These are phyloP conservation scores for Alosa sapidissima DNA, from an alignment of 2,797 vertebrate species.

Conservation along the genomic window DNA sequence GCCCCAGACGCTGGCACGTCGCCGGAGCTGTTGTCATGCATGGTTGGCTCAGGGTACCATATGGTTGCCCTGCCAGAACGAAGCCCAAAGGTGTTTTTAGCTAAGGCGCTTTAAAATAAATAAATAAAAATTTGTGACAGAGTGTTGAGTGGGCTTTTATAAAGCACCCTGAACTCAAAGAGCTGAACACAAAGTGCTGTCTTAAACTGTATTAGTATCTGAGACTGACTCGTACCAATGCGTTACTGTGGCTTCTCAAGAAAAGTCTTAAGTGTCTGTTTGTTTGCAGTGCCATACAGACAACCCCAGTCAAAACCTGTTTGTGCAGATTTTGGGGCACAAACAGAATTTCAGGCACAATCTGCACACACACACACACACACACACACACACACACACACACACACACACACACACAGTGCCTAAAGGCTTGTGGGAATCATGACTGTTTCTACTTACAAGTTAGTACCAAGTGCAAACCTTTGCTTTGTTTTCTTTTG, in stretches of 20 bases:
- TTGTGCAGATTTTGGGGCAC: background rate
- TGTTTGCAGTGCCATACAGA: background rate
- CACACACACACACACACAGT: background rate
- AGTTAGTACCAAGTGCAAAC: background rate
- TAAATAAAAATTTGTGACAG: background rate
- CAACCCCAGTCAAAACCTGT: background rate
- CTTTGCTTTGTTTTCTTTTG: background rate
- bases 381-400: background rate
- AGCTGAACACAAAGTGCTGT: background rate
- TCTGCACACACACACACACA: background rate
- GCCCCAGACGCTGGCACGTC: background rate
- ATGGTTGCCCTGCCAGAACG: background rate
- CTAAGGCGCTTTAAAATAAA: background rate
- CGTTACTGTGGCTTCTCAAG: background rate
- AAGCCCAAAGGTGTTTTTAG: conserved; percentile 1
- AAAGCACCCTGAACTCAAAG: background rate
- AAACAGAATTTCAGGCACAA: background rate
- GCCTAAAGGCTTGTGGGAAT: background rate
- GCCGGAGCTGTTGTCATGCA: background rate
- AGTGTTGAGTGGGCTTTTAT: background rate
- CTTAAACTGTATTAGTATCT: background rate
- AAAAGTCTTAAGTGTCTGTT: background rate
- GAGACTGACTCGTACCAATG: background rate
- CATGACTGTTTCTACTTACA: conserved; percentile 1
- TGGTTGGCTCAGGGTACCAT: background rate